Evolutionary conservation across 2,888 invertebrate species (phyloP).

Genomic region (Mythimna lalbum): DNA sequence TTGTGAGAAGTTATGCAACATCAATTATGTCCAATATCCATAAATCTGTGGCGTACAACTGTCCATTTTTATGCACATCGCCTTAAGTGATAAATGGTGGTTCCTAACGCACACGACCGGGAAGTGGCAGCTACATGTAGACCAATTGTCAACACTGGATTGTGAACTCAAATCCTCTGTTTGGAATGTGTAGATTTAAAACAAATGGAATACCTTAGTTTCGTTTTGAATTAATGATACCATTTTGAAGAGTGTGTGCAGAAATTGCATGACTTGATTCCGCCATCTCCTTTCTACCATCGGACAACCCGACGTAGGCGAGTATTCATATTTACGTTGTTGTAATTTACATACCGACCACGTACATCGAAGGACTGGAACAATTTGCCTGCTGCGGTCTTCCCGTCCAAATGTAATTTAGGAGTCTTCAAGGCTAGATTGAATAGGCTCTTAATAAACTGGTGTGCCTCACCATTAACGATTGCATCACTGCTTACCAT

Average conservation of each 20-base stretch:
- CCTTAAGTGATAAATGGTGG: slow-evolving; percentile 80
- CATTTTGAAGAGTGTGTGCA: not conserved
- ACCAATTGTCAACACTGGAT: slow-evolving; percentile 71
- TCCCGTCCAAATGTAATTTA: too few species aligned
- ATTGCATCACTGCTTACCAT: too few species aligned
- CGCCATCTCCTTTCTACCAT: too few species aligned
- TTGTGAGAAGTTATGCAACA: slow-evolving; percentile 22
- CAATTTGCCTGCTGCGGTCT: too few species aligned
- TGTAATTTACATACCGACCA: too few species aligned
- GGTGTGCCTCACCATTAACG: too few species aligned
- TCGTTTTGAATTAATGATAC: not conserved
- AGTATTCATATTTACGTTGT: too few species aligned
- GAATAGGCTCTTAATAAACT: too few species aligned
- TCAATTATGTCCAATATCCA: slow-evolving; percentile 64
- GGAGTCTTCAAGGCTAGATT: too few species aligned
- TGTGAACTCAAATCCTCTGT: slow-evolving; percentile 40
- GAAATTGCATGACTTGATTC: too few species aligned
- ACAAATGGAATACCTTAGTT: not conserved
- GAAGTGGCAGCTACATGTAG: slow-evolving; percentile 71
- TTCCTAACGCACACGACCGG: slow-evolving; percentile 72
- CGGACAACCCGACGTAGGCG: too few species aligned
- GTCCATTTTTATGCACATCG: slow-evolving; percentile 71
- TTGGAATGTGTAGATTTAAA: slow-evolving; percentile 15
- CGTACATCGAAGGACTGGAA: too few species aligned
- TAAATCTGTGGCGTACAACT: slow-evolving; percentile 71